Evolutionary conservation across 2,888 invertebrate species (phyloP).

Genomic region (Leptopterna dolabrata): DNA sequence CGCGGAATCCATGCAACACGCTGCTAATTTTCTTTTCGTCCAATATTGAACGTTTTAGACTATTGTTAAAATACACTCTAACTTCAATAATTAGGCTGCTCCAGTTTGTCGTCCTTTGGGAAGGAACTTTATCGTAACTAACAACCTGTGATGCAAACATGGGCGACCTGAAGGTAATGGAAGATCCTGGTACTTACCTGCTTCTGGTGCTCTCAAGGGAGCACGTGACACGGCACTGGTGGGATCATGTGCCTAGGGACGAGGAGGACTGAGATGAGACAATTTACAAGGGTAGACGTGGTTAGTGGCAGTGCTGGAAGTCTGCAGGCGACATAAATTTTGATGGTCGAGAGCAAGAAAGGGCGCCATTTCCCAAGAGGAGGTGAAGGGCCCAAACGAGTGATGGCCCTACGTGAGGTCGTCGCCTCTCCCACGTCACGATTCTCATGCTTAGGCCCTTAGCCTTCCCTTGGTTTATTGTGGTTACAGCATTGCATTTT

Average conservation of each 20-base stretch:
- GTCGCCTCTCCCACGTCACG: background rate
- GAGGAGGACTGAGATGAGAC: background rate
- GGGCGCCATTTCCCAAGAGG: background rate
- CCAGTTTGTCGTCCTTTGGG: too few species aligned
- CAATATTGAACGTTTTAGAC: too few species aligned
- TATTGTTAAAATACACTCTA: too few species aligned
- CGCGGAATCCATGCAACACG: too few species aligned
- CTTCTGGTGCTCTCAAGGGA: background rate
- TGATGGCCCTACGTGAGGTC: conserved; percentile 33
- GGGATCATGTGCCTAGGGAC: background rate
- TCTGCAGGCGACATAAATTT: conserved; percentile 2
- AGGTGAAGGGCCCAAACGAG: background rate
- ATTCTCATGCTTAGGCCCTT: background rate
- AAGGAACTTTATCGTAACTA: too few species aligned
- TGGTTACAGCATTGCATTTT: conserved; percentile 33
- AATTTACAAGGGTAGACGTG: background rate
- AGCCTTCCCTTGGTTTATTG: conserved; percentile 22
- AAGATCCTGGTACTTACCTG: background rate
- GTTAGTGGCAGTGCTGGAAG: background rate
- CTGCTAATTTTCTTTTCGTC: too few species aligned
- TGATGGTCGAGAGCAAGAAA: background rate
- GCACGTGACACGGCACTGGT: background rate
- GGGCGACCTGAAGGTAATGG: background rate
- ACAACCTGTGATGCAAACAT: too few species aligned
- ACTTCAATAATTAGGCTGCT: too few species aligned